These are phyloP conservation scores for Pissodes strobi DNA, from an alignment of 1,140 invertebrate species.

Conservation along the genomic window DNA sequence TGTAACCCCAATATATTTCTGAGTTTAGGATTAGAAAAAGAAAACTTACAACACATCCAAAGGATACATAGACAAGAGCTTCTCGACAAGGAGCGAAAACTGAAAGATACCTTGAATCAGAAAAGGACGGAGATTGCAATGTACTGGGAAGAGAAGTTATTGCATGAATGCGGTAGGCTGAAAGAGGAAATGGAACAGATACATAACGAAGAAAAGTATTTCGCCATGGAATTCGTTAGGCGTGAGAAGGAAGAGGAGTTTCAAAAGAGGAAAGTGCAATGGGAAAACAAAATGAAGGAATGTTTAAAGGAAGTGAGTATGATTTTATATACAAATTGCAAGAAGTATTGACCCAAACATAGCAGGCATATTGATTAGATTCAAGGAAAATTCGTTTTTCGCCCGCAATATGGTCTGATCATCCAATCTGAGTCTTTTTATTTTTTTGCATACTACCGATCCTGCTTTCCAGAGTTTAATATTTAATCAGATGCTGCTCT, in stretches of 20 bases:
- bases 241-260: slow-evolving; percentile 60
- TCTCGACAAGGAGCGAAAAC: slow-evolving; percentile 60
- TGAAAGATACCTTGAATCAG: slow-evolving; percentile 61
- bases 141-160: slow-evolving; percentile 62
- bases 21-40: slow-evolving; percentile 58
- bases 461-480: no score
- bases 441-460: no score
- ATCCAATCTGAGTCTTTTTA: no score
- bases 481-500: no score
- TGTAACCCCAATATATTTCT: no score
- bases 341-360: no score
- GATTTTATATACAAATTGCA: no score
- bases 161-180: slow-evolving; percentile 58
- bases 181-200: slow-evolving; percentile 64
- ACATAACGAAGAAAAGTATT: slow-evolving; percentile 64
- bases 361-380: no score
- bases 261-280: slow-evolving; percentile 58
- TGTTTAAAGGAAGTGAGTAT: slow-evolving; percentile 59
- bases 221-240: slow-evolving; percentile 60
- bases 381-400: no score
- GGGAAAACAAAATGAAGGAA: slow-evolving; percentile 61
- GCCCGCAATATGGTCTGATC: no score
- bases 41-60: slow-evolving; percentile 56
- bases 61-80: slow-evolving; percentile 56
- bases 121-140: slow-evolving; percentile 62